Conservation (phyloP, 2,888 invertebrate genomes). For the Drosophila pseudotakahashii region DNA sequence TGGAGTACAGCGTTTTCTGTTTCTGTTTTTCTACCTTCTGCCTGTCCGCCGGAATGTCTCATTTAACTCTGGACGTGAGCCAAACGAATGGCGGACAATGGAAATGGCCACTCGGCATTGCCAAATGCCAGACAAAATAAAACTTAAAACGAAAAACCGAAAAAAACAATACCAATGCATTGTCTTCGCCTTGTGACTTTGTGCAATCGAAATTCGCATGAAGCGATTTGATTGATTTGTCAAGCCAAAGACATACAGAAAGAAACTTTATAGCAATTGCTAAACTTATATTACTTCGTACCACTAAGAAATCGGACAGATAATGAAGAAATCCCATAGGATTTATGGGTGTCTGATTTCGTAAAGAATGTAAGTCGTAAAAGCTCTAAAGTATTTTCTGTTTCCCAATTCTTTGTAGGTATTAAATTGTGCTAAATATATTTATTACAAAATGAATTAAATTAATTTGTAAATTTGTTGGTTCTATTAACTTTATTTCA, state of each 20-base stretch:
- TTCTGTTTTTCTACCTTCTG: slow-evolving; percentile 13
- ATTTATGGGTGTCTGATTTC: slow-evolving; percentile 25
- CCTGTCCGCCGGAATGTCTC: slow-evolving; percentile 16
- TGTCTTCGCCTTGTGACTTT: slow-evolving; percentile 30
- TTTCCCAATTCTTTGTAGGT: neutral
- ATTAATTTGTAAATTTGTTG: too few relatives aligned
- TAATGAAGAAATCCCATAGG: slow-evolving; percentile 12
- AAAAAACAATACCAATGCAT: slow-evolving; percentile 32
- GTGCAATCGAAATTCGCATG: slow-evolving; percentile 46
- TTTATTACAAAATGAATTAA: too few relatives aligned
- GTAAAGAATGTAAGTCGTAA: neutral
- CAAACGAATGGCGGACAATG: slow-evolving; percentile 41
- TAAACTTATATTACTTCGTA: slow-evolving; percentile 8
- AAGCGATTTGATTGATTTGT: slow-evolving; percentile 44
- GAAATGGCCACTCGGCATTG: slow-evolving; percentile 41
- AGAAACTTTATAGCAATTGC: neutral
- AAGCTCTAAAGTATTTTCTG: too few relatives aligned
- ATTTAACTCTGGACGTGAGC: slow-evolving; percentile 40
- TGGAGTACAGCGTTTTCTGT: neutral
- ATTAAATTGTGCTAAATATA: too few relatives aligned
- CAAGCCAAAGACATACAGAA: slow-evolving; percentile 14
- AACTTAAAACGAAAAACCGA: neutral
- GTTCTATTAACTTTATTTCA: too few relatives aligned
- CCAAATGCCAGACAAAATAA: slow-evolving; percentile 23
- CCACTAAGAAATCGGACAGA: slow-evolving; percentile 22